phyloP scores from a whole-genome alignment of 2,113 vertebrate species.

The Anoplopoma fimbria region DNA sequence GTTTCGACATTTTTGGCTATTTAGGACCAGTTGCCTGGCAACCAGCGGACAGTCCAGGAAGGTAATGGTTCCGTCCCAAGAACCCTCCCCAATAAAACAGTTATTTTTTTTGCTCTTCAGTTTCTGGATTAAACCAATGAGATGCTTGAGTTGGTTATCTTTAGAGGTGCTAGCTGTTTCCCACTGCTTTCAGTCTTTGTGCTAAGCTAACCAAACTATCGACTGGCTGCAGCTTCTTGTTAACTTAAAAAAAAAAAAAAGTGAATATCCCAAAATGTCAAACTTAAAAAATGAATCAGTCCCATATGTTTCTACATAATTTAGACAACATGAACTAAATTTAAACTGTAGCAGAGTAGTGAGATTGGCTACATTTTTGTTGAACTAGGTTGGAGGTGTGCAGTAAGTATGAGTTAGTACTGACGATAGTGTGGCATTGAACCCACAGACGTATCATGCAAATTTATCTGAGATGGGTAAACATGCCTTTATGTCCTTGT shows the following conservation, averaged over 20 bases:
- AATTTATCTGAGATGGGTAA: constrained; percentile 3
- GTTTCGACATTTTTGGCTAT: neutral
- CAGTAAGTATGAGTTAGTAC: constrained; percentile 1
- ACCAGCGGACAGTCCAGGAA: neutral
- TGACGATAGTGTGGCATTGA: constrained; percentile 23
- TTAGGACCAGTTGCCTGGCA: neutral
- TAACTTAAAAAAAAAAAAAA: too few relatives aligned
- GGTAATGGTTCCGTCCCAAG: neutral
- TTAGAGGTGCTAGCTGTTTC: neutral
- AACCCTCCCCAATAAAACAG: too few relatives aligned
- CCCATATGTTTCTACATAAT: too few relatives aligned
- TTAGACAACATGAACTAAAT: neutral
- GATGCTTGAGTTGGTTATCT: neutral
- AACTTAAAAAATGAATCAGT: too few relatives aligned
- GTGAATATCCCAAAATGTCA: too few relatives aligned
- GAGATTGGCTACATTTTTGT: neutral
- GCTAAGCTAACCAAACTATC: neutral
- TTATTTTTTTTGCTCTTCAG: too few relatives aligned
- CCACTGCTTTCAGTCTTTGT: too few relatives aligned
- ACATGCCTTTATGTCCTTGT: constrained; percentile 13
- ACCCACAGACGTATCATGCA: constrained; percentile 6
- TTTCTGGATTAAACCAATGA: neutral
- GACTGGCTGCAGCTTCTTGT: neutral
- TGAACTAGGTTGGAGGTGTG: constrained; percentile 24
- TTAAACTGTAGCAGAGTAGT: constrained; percentile 6